A percentile compares a stretch with the other conserved stretches of the same genome.
phyloP scores from a whole-genome alignment of 2,113 vertebrate species.

The Daboia siamensis region DNA sequence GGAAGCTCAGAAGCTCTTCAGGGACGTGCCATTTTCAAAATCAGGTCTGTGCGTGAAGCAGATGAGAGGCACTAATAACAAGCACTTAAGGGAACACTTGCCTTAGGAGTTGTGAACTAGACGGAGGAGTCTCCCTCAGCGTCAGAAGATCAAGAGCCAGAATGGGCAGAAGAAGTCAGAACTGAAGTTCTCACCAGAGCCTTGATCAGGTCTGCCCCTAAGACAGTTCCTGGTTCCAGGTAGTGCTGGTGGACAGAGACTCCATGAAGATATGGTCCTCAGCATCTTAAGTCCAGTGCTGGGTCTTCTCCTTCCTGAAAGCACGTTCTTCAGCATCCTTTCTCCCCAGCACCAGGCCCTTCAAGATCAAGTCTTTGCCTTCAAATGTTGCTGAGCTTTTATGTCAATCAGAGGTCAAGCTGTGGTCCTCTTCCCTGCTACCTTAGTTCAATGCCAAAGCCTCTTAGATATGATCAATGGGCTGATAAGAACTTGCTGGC shows the following conservation, averaged over 20 bases:
- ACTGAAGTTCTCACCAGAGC: neutral
- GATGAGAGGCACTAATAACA: neutral
- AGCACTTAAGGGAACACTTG: neutral
- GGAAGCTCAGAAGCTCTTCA: neutral
- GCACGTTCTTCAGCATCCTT: neutral
- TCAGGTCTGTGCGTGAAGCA: neutral
- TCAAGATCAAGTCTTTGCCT: conserved; percentile 1
- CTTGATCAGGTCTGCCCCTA: neutral
- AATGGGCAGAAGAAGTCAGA: neutral
- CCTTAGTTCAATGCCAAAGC: conserved; percentile 3
- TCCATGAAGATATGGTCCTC: neutral
- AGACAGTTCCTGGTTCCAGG: neutral
- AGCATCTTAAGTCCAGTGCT: neutral
- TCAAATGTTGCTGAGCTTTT: conserved; percentile 12
- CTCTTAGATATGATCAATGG: conserved; percentile 37
- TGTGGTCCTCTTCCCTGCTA: conserved; percentile 3
- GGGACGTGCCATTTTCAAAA: neutral
- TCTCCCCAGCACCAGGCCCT: neutral
- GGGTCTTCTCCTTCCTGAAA: neutral
- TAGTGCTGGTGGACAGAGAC: no score
- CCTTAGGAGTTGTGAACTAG: neutral
- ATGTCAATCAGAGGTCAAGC: conserved; percentile 33
- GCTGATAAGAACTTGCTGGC: conserved; percentile 22
- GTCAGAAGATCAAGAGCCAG: neutral
- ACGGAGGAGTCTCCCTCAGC: neutral